Conservation (phyloP, 2,797 vertebrate species). For the Labeo calbasu region DNA sequence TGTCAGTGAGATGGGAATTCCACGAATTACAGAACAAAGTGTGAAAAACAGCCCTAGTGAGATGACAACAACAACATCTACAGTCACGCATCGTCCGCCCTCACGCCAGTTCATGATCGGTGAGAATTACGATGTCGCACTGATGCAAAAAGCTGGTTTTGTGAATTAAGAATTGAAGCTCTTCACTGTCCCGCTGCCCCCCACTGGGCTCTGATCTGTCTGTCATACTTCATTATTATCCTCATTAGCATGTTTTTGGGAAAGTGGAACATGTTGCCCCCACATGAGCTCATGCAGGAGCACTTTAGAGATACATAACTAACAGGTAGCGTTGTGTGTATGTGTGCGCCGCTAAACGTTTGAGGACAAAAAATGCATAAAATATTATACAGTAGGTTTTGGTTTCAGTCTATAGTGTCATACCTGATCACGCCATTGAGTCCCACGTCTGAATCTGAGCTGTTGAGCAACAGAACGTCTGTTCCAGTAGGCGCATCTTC, state of each 20-base stretch:
- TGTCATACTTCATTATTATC: constrained; percentile 82
- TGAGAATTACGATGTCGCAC: constrained; percentile 55
- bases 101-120: constrained; percentile 23
- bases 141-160: constrained; percentile 64
- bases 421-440: constrained; percentile 94
- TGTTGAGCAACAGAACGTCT: constrained; percentile 91
- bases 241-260: constrained; percentile 77
- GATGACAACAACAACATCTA: constrained; percentile 61
- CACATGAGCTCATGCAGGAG: constrained; percentile 66
- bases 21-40: constrained; percentile 66
- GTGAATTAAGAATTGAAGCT: constrained; percentile 41
- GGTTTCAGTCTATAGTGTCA: background rate
- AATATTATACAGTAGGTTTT: background rate
- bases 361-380: background rate
- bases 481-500: constrained; percentile 93
- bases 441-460: constrained; percentile 89
- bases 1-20: constrained; percentile 43
- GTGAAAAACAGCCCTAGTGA: constrained; percentile 63
- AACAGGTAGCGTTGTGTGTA: background rate
- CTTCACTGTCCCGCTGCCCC: constrained; percentile 66
- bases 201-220: constrained; percentile 71
- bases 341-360: background rate
- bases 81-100: constrained; percentile 48
- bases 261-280: constrained; percentile 71
- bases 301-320: constrained; percentile 61